Conservation (phyloP, 2,888 invertebrate species). For the Trachelus stipa region DNA sequence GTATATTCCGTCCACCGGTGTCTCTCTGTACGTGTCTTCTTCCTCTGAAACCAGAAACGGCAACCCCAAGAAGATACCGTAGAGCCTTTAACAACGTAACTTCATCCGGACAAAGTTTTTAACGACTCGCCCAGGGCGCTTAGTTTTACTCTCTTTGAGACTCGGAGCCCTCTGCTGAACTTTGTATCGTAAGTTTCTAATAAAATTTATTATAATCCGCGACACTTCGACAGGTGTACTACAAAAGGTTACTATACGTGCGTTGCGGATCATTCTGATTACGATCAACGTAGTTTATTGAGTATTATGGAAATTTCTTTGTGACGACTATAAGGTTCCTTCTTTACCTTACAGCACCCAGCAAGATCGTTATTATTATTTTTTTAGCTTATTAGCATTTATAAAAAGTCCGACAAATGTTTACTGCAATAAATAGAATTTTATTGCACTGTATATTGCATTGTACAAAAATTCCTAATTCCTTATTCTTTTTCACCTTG, state of each 20-base stretch:
- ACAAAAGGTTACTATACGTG: background rate
- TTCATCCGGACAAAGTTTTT: constrained; percentile 19
- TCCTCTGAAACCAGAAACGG: background rate
- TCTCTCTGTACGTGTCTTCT: background rate
- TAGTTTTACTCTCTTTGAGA: constrained; percentile 12
- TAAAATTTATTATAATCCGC: constrained; percentile 21
- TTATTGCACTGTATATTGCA: background rate
- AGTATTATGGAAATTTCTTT: background rate
- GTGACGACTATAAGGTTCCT: background rate
- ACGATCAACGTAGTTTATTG: background rate
- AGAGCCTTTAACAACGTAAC: constrained; percentile 21
- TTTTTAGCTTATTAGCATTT: background rate
- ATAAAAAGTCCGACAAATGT: no score
- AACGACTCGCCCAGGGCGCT: constrained; percentile 21
- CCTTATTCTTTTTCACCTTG: background rate
- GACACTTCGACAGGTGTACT: constrained; percentile 11
- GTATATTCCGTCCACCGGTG: background rate
- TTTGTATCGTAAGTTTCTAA: constrained; percentile 5
- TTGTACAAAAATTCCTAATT: background rate
- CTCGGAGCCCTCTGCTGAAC: background rate
- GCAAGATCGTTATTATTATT: background rate
- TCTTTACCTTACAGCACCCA: background rate
- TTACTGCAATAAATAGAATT: background rate
- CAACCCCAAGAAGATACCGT: background rate
- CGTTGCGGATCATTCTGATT: background rate